phyloP scores from a whole-genome alignment of 2,888 invertebrate species.

The Trissoscelio sp. region DNA sequence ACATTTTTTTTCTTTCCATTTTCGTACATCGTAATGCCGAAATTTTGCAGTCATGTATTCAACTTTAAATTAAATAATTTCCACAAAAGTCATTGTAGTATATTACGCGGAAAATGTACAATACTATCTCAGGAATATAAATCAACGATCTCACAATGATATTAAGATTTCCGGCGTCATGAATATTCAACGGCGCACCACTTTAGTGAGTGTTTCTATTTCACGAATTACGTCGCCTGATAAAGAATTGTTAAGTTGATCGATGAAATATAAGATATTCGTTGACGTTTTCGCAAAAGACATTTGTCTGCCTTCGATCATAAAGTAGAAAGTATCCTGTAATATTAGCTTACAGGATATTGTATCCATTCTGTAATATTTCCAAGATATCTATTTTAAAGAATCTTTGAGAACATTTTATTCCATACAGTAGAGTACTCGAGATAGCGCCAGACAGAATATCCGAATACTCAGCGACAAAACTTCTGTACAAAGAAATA shows the following conservation, averaged over 20 bases:
- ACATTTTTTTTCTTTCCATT: too few relatives aligned
- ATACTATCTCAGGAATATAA: conserved; percentile 10
- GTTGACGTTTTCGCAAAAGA: background rate
- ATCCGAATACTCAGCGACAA: conserved; percentile 5
- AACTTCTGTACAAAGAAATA: conserved; percentile 1
- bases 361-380: conserved; percentile 1
- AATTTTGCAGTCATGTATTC: too few relatives aligned
- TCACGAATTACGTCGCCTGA: conserved; percentile 3
- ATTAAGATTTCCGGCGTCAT: conserved; percentile 26
- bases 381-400: conserved; percentile 5
- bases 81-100: conserved; percentile 3
- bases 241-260: conserved; percentile 28
- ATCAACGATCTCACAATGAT: conserved; percentile 23
- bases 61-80: background rate
- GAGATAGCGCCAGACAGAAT: conserved; percentile 19
- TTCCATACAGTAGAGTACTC: background rate
- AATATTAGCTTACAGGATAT: conserved; percentile 6
- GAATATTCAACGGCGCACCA: conserved; percentile 21
- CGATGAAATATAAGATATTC: background rate
- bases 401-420: conserved; percentile 5
- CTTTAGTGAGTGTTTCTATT: conserved; percentile 14
- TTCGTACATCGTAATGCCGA: too few relatives aligned
- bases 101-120: conserved; percentile 16
- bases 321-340: conserved; percentile 9
- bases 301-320: background rate